Evolutionary conservation across 2,797 vertebrate species (phyloP).

Genomic region (Remorina albescens): DNA sequence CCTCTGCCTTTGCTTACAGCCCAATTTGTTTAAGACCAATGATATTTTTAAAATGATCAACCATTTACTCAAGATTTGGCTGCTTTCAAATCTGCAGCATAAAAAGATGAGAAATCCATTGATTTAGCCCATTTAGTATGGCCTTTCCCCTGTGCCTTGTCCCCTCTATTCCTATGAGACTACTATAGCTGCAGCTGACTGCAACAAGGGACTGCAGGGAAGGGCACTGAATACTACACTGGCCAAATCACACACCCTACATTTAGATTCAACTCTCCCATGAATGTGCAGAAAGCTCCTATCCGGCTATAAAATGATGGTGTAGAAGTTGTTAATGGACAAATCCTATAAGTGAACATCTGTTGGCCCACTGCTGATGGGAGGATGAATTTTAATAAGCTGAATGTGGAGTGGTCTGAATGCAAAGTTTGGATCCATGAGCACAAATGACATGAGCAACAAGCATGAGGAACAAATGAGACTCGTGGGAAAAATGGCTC

Average conservation of each 20-base stretch:
- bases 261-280: slow-evolving; percentile 49
- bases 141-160: slow-evolving; percentile 40
- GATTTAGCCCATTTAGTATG: slow-evolving; percentile 34
- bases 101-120: slow-evolving; percentile 36
- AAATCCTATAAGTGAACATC: slow-evolving; percentile 50
- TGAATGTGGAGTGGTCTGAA: slow-evolving; percentile 22
- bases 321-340: slow-evolving; percentile 43
- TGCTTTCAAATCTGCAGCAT: slow-evolving; percentile 13
- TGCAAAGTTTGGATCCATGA: slow-evolving; percentile 35
- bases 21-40: not conserved
- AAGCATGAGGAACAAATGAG: slow-evolving; percentile 27
- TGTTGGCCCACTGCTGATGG: slow-evolving; percentile 32
- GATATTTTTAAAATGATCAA: slow-evolving; percentile 1
- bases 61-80: not conserved
- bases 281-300: slow-evolving; percentile 48
- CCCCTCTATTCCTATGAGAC: slow-evolving; percentile 47
- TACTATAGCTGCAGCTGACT: slow-evolving; percentile 60
- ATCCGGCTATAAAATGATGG: slow-evolving; percentile 17
- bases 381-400: slow-evolving; percentile 54
- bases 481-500: slow-evolving; percentile 31
- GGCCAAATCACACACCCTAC: slow-evolving; percentile 56
- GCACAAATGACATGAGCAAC: slow-evolving; percentile 9
- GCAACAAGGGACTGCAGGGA: slow-evolving; percentile 65
- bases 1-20: not conserved
- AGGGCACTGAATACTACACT: slow-evolving; percentile 63